Evolutionary conservation across 2,888 invertebrate genomes (phyloP), one percentile per base, ranked within the genome.

Genomic region (Cephus pygmeus): DNA sequence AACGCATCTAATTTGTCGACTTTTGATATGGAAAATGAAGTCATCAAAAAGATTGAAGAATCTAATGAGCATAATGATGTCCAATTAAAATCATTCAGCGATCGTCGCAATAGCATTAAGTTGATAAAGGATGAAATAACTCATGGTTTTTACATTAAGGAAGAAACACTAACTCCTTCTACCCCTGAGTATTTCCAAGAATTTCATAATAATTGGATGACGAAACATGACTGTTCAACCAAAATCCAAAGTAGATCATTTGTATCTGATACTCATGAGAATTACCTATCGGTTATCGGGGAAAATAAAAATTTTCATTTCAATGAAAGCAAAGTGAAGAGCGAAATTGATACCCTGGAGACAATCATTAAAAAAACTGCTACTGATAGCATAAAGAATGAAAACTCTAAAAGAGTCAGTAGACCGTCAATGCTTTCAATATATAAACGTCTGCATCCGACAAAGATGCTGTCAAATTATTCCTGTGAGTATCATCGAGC

Each of bases 401-500:
- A 23, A 56, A 23, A 56, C 6, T 56, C 6, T 56, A 23, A 56
- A 56, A 56, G 23, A 40, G 15, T 40, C 40, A 40, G 15, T 15
- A 40, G 15, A 56, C 9, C 23, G 23, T 56, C 56, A 23, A 56
- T 6, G 56, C 9, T 56, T 56, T 23, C 23, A 23, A 56, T 9
- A 23, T 23, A 2, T 9, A 56, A 56, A 9, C 56, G 56, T 56
- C 23, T 56, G 56, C 56, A 56, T 56, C 56, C 56, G 23, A 56
- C 56, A 11, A 35, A 36, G 69, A 23, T 80, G 30, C 75, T 83
- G 15, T 79, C 81, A 31, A 81, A 83, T 77, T 81, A 76, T 77
- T 82, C 82, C 75, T 76, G 75, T 30, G 83, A 83, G 69, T 81
- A 81, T 76, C 76, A 79, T 40, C 36, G 23, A 1, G 56, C 56